Evolutionary conservation across 2,113 vertebrate species (phyloP).

Genomic region (Ptilonorhynchus violaceus): DNA sequence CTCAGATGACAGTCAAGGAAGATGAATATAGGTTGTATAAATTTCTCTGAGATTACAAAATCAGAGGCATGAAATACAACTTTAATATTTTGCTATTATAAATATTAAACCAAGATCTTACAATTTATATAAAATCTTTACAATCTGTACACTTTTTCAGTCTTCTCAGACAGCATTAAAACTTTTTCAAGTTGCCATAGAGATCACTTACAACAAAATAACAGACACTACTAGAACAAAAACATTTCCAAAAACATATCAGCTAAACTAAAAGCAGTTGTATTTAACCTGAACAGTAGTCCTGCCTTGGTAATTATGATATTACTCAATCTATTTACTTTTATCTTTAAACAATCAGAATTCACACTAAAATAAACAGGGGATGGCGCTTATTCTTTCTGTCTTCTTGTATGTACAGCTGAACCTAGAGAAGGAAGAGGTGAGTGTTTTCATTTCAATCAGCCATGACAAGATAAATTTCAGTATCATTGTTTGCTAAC

Average conservation of each 20-base stretch:
- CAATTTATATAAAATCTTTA: conserved; percentile 69
- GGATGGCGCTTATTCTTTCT: background rate
- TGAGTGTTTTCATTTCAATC: background rate
- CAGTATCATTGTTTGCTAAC: background rate
- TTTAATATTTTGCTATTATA: conserved; percentile 69
- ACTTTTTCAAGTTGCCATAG: conserved; percentile 1
- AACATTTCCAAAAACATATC: background rate
- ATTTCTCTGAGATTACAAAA: background rate
- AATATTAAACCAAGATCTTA: conserved; percentile 71
- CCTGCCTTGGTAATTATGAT: background rate
- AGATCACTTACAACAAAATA: background rate
- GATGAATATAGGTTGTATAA: background rate
- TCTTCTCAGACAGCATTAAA: conserved; percentile 40
- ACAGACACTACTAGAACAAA: background rate
- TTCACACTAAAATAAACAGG: background rate
- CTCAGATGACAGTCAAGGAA: background rate
- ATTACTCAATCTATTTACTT: background rate
- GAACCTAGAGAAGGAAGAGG: background rate
- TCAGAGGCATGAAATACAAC: background rate
- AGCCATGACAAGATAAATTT: background rate
- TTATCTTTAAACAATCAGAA: background rate
- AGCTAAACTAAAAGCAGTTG: background rate
- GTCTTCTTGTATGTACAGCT: background rate
- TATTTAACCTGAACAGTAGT: background rate
- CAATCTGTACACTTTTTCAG: conserved; percentile 67